A percentile compares a stretch with the other conserved stretches of the same genome.
Conservation (phyloP, 2,797 vertebrate species). For the Enteromius paludinosus region DNA sequence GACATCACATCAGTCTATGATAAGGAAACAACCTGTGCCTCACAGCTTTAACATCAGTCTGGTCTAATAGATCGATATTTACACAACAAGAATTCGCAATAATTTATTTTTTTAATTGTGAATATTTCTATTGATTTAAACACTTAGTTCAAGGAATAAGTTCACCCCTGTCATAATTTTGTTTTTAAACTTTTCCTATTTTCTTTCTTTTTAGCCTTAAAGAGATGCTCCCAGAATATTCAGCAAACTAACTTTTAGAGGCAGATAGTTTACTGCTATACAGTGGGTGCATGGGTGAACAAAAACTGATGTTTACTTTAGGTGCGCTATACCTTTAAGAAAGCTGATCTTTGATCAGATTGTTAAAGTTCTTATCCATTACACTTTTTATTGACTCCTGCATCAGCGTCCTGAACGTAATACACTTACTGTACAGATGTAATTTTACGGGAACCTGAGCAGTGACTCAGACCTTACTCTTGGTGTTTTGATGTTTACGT, state of each 20-base stretch:
- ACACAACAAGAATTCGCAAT: neutral
- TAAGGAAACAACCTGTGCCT: conserved; percentile 17
- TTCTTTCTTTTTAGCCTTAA: neutral
- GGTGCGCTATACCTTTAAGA: conserved; percentile 3
- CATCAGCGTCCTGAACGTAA: neutral
- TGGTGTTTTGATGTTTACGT: neutral
- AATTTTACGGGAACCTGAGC: neutral
- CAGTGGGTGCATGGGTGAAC: neutral
- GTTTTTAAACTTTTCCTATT: too few species aligned
- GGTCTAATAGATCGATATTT: neutral
- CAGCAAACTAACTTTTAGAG: too few species aligned
- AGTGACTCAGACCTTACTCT: neutral
- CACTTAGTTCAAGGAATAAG: too few species aligned
- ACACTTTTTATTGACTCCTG: neutral
- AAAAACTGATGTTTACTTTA: too few species aligned
- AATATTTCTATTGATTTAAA: neutral
- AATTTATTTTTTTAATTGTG: neutral
- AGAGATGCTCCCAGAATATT: too few species aligned
- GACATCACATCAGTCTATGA: conserved; percentile 68
- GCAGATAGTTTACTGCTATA: too few species aligned
- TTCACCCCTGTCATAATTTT: too few species aligned
- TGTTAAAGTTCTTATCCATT: neutral
- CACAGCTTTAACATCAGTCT: conserved; percentile 8
- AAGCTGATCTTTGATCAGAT: conserved; percentile 8
- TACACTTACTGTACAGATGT: neutral